Evolutionary conservation across 2,113 vertebrate species (phyloP), one percentile per base, ranked within the genome.

Genomic region (Ctenomys sociabilis): DNA sequence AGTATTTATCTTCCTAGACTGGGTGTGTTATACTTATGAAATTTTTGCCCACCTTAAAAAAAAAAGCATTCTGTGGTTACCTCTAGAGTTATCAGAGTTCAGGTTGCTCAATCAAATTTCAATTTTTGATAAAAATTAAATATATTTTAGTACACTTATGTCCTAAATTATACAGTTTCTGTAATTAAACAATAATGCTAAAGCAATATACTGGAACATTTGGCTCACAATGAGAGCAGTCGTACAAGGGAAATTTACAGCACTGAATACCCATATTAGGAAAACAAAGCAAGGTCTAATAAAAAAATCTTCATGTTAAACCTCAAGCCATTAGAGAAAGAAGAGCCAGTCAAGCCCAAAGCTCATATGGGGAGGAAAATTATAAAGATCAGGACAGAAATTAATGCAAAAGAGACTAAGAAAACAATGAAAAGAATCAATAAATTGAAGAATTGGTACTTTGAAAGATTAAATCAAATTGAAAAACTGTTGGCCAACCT

Each of bases 11-110:
- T 82, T 43, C 13, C 22, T 86, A 7, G 61, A 72, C 59, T 54
- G 73, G 40, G 24, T 1, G 30, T 16, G 52, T 43, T 1, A 8
- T 26, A 37, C 7, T 78, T 16, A 28, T 1, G 9, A 73, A 85
- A 54, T 10, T 30, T 66, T 43, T 6, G 35, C 19, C 43, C 11
- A 30, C 28, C 49, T 81, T n/a, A n/a, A n/a, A n/a, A n/a, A n/a
- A n/a, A 90, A 77, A 91, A 57, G 11, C 35, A 87, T 57, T 96
- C 91, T 75, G 26, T 83, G 84, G 37, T 72, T 75, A 52, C 22
- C 91, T 37, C 70, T 87, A 7, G 7, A 21, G 11, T 61, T 84
- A 35, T 70, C n/a, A 49, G 86, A 86, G 32, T 70, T 64, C 28
- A 54, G 35, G 40, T 14, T 72, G 10, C 37, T 12, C 12, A 57